phyloP scores from a whole-genome alignment of 1,140 invertebrate genomes.

The Hycleus phaleratus region DNA sequence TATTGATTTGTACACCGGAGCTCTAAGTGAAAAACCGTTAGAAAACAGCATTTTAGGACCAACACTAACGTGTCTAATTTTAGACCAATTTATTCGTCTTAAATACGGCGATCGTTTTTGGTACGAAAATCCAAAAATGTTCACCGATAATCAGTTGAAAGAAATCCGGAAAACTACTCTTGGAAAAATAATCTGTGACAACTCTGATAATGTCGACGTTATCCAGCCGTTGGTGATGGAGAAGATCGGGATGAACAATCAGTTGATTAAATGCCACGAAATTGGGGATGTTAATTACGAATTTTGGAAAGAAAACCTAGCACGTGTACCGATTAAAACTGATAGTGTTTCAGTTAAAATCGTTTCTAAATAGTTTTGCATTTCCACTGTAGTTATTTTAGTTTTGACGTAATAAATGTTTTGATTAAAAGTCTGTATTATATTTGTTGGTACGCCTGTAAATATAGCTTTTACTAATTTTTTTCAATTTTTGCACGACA shows the following conservation, averaged over 20 bases:
- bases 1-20: slow-evolving; percentile 81
- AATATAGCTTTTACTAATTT: too few species aligned
- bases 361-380: too few species aligned
- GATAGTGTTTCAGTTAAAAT: too few species aligned
- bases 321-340: background rate
- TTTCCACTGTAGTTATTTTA: too few species aligned
- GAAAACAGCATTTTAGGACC: slow-evolving; percentile 68
- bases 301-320: slow-evolving; percentile 48
- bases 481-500: too few species aligned
- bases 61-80: slow-evolving; percentile 77
- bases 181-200: slow-evolving; percentile 83
- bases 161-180: slow-evolving; percentile 80
- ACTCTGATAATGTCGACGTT: slow-evolving; percentile 63
- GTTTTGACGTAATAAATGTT: too few species aligned
- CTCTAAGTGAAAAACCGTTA: slow-evolving; percentile 65
- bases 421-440: too few species aligned
- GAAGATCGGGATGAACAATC: slow-evolving; percentile 50
- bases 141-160: slow-evolving; percentile 70
- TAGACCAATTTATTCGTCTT: slow-evolving; percentile 73
- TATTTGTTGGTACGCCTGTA: too few species aligned
- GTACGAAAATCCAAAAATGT: slow-evolving; percentile 70
- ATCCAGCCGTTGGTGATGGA: slow-evolving; percentile 76
- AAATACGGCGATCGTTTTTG: slow-evolving; percentile 78
- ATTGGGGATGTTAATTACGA: slow-evolving; percentile 50
- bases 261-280: slow-evolving; percentile 53